These are phyloP conservation scores for Diachrysia chrysitis DNA, from an alignment of 2,888 invertebrate genomes.

Conservation along the genomic window DNA sequence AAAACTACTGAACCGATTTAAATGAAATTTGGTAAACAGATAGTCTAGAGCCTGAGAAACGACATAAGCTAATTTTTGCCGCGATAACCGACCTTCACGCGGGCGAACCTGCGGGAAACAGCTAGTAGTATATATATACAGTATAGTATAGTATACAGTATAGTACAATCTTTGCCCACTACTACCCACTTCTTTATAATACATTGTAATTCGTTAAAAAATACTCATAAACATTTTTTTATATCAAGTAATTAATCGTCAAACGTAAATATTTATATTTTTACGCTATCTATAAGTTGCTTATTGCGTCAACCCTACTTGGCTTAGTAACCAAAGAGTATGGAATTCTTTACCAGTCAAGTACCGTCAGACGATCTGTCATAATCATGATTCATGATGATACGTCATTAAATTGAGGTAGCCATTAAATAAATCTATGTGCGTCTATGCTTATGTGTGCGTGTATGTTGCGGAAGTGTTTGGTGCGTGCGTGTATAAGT, in stretches of 20 bases:
- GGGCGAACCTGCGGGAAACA: too few species aligned
- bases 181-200: too few species aligned
- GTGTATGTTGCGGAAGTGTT: neutral
- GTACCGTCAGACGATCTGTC: neutral
- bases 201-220: neutral
- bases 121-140: too few species aligned
- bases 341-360: neutral
- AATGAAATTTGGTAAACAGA: too few species aligned
- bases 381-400: neutral
- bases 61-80: too few species aligned
- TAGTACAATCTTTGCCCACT: too few species aligned
- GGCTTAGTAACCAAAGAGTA: neutral
- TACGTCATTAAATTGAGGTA: neutral
- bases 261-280: neutral
- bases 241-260: neutral
- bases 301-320: neutral
- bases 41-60: too few species aligned
- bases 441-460: neutral
- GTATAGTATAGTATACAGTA: too few species aligned
- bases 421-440: neutral
- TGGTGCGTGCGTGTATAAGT: too few species aligned
- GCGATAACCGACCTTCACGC: too few species aligned
- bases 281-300: too few species aligned
- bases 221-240: neutral
- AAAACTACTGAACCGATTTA: too few species aligned